Evolutionary conservation across 2,888 invertebrate genomes (phyloP), one percentile per base, ranked within the genome.

Genomic region (Ypsolopha sequella): DNA sequence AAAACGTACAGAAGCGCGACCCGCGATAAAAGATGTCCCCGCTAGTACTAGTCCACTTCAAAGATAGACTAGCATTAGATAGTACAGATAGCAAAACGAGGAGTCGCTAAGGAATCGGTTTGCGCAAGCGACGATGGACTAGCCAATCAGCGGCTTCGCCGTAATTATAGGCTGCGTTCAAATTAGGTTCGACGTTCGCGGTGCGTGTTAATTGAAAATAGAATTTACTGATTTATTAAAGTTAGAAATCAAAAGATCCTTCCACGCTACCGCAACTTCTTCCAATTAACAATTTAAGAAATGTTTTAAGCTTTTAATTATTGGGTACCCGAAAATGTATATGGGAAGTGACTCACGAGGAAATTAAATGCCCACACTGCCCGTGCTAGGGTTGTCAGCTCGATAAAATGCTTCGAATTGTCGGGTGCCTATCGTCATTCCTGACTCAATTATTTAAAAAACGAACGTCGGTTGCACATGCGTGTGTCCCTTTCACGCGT

Each of bases 391-490:
- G 78, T 71, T 81, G 76, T 68, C 76, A 76, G 70, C 70, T 73
- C 66, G 76, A 79, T 80, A 76, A 84, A 82, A 81, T 81, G 67
- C 62, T 75, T 78, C 59, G 67, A 75, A 84, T 85, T 68, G 78
- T 67, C 73, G 65, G 72, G 75, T 77, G 77, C 80, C 78, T 84
- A 82, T 80, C 82, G 75, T 80, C 79, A 81, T 85, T 82, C 82
- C 76, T 62, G 69, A 67, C 75, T 80, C 80, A 79, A 85, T 85
- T 82, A 85, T 85, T 80, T 81, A 79, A 85, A 84, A 85, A 85
- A 82, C 73, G 71, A 75, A 73, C 65, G 68, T 66, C 68, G 62
- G 71, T 75, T 74, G 74, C 62, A 66, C 68, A 62, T 62, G 56
- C 59, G 52, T 54, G 63, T 60, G 61, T 81, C 82, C 67, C 67